phyloP scores from a whole-genome alignment of 2,797 vertebrate species.

The Sibirionetta formosa region DNA sequence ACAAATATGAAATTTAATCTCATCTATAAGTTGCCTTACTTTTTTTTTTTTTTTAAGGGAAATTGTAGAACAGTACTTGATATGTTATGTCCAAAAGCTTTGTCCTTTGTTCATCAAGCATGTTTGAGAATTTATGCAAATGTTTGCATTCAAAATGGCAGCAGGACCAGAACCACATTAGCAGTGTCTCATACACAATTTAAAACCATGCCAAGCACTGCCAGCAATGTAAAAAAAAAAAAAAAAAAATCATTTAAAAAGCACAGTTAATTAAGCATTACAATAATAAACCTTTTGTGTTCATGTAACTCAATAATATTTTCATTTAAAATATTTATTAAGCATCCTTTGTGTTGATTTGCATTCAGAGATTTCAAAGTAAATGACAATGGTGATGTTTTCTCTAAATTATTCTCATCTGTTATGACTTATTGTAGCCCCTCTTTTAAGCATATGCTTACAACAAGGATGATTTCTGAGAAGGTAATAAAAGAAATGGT shows the following conservation, averaged over 20 bases:
- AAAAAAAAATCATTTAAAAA: neutral
- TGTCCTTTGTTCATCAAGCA: neutral
- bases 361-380: conserved; percentile 39
- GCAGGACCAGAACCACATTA: neutral
- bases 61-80: accelerated
- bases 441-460: conserved; percentile 39
- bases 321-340: conserved; percentile 68
- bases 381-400: conserved; percentile 19
- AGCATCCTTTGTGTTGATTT: conserved; percentile 51
- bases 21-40: neutral
- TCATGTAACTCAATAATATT: conserved; percentile 45
- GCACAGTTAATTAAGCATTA: conserved; percentile 4
- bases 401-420: conserved; percentile 8
- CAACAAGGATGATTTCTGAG: conserved; percentile 10
- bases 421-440: conserved; percentile 10
- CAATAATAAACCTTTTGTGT: conserved; percentile 53
- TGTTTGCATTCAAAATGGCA: neutral
- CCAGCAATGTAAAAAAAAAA: neutral
- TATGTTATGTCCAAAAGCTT: neutral
- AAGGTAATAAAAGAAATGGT: conserved; percentile 57
- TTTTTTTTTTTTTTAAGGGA: neutral
- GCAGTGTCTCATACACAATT: neutral
- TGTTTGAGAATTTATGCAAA: neutral
- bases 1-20: neutral
- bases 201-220: neutral